Base-by-base conservation (phyloP, 2,113 vertebrate genomes). In the Blennius ocellaris region DNA sequence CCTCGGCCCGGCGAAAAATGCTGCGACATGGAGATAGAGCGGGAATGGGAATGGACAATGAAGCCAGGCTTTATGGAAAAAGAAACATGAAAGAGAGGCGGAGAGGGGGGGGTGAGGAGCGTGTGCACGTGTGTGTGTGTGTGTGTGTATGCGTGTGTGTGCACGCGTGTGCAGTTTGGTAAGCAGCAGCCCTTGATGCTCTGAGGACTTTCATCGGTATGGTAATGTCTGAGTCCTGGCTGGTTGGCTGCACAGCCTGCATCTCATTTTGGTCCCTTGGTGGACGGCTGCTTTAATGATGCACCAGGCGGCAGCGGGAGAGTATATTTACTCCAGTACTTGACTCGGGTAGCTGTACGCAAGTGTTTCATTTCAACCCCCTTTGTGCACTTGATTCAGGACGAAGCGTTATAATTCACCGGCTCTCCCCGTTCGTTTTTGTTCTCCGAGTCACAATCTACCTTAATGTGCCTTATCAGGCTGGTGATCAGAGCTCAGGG, bases 111-210 rank as follows among this genome's bases (percentile, higher is more conserved):
- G 67, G 41, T 67, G 69, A 50, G 66, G 38, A 56, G 62, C 54
- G 68, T 7, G 41, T 8, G 41, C 2, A 6, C 2, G 41, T 2
- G 41, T 30, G 21, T 30, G 21, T 4, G 21, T 30, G 41, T 64
- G 69, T 82, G 65, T 78, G 73, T 78, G 78, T 69, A 82, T 75
- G 71, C 64, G 69, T 82, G 65, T 78, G 73, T 80, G 78, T 68
- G 69, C 83, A 63, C 76, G 69, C 78, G 78, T 70, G 84, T 74
- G 71, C 79, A 72, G 73, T 82, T 82, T 79, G 74, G 87, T 83
- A 67, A 82, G 87, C 81, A 81, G 86, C 73, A 87, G 83, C 86
- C 80, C 84, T 81, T 86, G 84, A 89, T 86, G 84, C 85, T 78
- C 51, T 2, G 81, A 83, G 81, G 81, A 87, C 81, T 91, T 87